Base-by-base conservation (phyloP, 1,140 invertebrate species). In the Heliconius congener region DNA sequence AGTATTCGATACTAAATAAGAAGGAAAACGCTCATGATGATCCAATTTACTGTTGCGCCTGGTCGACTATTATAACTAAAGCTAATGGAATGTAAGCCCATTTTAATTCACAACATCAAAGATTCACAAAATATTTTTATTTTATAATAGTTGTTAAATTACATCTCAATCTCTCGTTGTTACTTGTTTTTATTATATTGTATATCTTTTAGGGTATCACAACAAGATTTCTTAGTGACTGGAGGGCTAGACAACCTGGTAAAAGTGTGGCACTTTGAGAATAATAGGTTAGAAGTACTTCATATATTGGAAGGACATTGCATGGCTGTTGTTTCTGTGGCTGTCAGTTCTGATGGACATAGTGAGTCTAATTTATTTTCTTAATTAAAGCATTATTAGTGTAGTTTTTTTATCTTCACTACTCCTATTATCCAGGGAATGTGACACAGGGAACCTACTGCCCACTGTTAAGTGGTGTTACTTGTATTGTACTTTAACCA, bases 241-340 rank as follows among this genome's bases (percentile, higher is more conserved):
- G 99, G 98, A 4, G 97, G 97, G 1, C 95, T 99, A n/a, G 99
- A 99, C 95, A 98, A 99, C 92, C 93, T 96, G 19, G 97, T 99
- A 0, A 99, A 99, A 94, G 96, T 98, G 8, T 98, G 98, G 98
- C 95, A 96, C 79, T 94, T 97, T 83, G 93, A 96, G 37, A 96
- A 98, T 83, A 97, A 97, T 80, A 96, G 95, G 84, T 89, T 99
- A n/a, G 96, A 97, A 75, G 87, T 98, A 23, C 96, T 97, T 81
- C 97, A 99, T 88, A 96, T 96, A 66, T 94, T 99, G 46, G 96
- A 97, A 85, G 98, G 98, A 0, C 98, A 99, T 95, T 97, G 97
- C 16, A 95, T 99, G 34, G 98, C 99, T 23, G 97, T 99, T 50
- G 97, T 99, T 0, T 99, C 98, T 39, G 97, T 99, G 8, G 98